A percentile compares a stretch with the other conserved stretches of the same genome.
Conservation (phyloP, 2,113 vertebrate species). For the Glaucidium brasilianum region DNA sequence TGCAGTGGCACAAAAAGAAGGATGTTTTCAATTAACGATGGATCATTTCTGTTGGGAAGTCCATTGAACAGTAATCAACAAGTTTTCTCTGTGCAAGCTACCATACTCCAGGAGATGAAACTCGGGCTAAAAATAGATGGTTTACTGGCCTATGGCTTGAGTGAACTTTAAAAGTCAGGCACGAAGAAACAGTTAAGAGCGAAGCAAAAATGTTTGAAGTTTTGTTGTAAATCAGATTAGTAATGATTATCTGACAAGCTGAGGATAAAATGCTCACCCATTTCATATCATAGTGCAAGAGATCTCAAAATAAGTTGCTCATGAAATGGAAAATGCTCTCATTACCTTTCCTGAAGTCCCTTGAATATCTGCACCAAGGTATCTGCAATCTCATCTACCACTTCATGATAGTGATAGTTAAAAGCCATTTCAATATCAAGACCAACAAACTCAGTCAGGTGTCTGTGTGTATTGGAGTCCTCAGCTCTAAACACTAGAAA, state of each 20-base stretch:
- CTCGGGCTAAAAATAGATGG: neutral
- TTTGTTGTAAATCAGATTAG: neutral
- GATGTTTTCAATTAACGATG: neutral
- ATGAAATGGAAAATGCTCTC: neutral
- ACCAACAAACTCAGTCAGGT: constrained; percentile 97
- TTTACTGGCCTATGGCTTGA: neutral
- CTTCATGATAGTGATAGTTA: constrained; percentile 98
- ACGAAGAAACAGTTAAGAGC: neutral
- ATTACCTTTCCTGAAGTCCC: constrained; percentile 93
- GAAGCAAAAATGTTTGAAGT: neutral
- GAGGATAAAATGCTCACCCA: neutral
- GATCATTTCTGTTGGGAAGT: neutral
- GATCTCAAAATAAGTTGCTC: neutral
- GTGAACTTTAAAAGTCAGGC: neutral
- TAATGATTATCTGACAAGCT: neutral
- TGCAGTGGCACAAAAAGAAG: neutral
- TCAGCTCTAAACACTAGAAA: constrained; percentile 94
- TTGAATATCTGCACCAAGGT: constrained; percentile 99
- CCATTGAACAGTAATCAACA: neutral
- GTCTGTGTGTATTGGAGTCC: constrained; percentile 97
- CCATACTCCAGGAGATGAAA: neutral
- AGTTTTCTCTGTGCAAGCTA: neutral
- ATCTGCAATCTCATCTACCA: constrained; percentile 94
- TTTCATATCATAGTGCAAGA: neutral
- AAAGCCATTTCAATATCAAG: constrained; percentile 99